A percentile compares a stretch with the other conserved stretches of the same genome.
Conservation (phyloP, 2,113 vertebrate species). For the Halichoeres trimaculatus region DNA sequence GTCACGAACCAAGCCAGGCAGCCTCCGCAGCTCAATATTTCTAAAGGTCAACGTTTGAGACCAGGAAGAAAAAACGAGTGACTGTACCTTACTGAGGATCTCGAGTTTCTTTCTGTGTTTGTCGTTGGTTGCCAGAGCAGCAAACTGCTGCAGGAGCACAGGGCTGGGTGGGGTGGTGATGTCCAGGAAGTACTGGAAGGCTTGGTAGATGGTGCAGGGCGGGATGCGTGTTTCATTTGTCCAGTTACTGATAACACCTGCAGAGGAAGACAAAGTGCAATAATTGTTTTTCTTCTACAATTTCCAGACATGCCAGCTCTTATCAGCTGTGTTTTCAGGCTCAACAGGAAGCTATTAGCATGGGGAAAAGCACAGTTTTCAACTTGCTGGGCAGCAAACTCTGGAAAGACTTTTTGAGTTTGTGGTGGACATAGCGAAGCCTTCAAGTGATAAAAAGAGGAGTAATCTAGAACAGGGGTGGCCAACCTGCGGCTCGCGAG, state of each 20-base stretch:
- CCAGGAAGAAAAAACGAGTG: neutral
- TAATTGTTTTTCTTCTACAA: neutral
- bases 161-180: slow-evolving; percentile 96
- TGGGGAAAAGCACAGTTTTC: neutral
- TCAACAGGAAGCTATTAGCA: neutral
- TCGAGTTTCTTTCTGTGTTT: slow-evolving; percentile 92
- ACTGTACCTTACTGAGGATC: slow-evolving; percentile 93
- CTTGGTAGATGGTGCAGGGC: slow-evolving; percentile 96
- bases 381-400: neutral
- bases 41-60: slow-evolving; percentile 22
- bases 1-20: neutral
- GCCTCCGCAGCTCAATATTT: slow-evolving; percentile 14
- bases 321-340: neutral
- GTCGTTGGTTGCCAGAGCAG: slow-evolving; percentile 91
- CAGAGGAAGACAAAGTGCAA: slow-evolving; percentile 3
- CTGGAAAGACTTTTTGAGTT: neutral
- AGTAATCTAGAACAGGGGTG: too few relatives aligned
- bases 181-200: slow-evolving; percentile 96
- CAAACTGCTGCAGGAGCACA: slow-evolving; percentile 93
- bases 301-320: neutral
- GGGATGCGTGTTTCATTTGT: slow-evolving; percentile 91
- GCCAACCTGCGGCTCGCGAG: too few relatives aligned
- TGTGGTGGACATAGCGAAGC: neutral
- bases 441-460: neutral
- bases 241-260: slow-evolving; percentile 98